These are phyloP conservation scores for Hesperia comma DNA, from an alignment of 2,888 invertebrate genomes.

Conservation along the genomic window DNA sequence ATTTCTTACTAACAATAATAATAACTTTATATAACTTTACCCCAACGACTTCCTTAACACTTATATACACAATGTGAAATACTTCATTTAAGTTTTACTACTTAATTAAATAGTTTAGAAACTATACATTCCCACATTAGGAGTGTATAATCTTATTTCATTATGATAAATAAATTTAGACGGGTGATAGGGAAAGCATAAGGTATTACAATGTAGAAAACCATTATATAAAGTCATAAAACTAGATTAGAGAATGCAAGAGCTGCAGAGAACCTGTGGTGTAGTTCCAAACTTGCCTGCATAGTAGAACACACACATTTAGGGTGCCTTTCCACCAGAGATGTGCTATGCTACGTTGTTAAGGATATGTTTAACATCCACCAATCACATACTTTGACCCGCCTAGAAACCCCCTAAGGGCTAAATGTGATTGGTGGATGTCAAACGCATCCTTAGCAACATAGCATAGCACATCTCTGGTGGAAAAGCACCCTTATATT, in stretches of 20 bases:
- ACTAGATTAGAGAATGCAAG: background rate
- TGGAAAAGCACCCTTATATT: too few species aligned
- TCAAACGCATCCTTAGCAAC: too few species aligned
- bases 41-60: background rate
- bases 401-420: too few species aligned
- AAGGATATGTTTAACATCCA: too few species aligned
- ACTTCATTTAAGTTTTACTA: background rate
- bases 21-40: background rate
- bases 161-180: too few species aligned
- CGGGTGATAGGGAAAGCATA: too few species aligned
- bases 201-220: background rate
- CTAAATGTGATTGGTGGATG: too few species aligned
- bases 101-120: background rate
- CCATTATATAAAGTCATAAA: background rate
- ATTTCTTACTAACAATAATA: background rate
- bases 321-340: too few species aligned
- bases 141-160: background rate
- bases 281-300: background rate
- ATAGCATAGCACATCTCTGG: too few species aligned
- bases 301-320: too few species aligned
- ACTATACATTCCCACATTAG: background rate
- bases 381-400: too few species aligned
- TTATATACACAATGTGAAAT: slow-evolving; percentile 6
- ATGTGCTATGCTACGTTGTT: too few species aligned
- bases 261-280: background rate